Conservation (phyloP, 2,797 vertebrate species). For the Squalus acanthias region DNA sequence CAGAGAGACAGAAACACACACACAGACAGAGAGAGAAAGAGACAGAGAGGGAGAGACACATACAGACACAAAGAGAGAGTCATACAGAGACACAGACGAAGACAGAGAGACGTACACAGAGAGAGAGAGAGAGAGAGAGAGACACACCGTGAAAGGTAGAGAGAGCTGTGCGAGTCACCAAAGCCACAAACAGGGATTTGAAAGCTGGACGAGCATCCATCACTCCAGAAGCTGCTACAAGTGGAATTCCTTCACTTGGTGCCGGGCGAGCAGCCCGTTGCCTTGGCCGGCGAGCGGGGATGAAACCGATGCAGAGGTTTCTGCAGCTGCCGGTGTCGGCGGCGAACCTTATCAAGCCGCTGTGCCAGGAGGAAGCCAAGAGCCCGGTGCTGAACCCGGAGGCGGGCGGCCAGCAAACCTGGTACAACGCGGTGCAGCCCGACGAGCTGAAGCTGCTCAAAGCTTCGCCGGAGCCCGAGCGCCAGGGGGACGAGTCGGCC, state of each 20-base stretch:
- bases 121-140: not conserved
- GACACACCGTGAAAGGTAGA: not conserved
- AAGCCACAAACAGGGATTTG: not conserved
- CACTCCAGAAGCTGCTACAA: not conserved
- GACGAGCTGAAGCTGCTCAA: conserved; percentile 79
- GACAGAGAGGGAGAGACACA: not conserved
- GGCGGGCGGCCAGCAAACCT: conserved; percentile 60
- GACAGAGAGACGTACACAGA: not conserved
- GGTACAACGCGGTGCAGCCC: conserved; percentile 81
- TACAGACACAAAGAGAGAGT: not conserved
- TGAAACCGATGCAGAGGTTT: conserved; percentile 78
- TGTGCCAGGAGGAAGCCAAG: conserved; percentile 69
- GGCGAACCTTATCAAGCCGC: conserved; percentile 68
- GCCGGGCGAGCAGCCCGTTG: too few species aligned
- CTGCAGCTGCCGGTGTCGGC: conserved; percentile 74
- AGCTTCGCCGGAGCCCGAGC: conserved; percentile 45
- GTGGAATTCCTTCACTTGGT: not conserved
- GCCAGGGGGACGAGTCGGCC: conserved; percentile 43
- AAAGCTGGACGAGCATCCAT: not conserved
- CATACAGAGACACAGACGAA: not conserved
- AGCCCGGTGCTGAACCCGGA: conserved; percentile 80
- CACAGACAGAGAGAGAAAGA: too few species aligned
- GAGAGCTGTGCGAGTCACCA: not conserved
- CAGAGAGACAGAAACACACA: too few species aligned
- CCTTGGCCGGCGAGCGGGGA: conserved; percentile 41